phyloP scores from a whole-genome alignment of 2,888 invertebrate genomes.

The Incurvaria masculella region DNA sequence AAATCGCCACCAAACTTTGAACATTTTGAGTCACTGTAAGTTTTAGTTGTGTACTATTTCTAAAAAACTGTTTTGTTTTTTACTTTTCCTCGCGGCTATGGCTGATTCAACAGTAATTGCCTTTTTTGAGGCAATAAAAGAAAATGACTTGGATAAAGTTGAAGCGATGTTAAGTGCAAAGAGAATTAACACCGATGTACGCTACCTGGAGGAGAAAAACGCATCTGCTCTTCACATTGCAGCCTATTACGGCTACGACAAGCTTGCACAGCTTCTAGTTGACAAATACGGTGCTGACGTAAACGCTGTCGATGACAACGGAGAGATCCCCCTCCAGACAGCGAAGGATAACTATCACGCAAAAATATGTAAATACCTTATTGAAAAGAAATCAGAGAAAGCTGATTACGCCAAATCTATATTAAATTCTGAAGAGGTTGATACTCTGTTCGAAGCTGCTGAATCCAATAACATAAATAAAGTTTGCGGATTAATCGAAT shows the following conservation, averaged over 20 bases:
- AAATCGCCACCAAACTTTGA: no score
- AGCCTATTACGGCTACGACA: background rate
- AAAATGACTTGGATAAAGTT: background rate
- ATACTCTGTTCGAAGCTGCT: background rate
- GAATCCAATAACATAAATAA: background rate
- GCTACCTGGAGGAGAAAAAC: background rate
- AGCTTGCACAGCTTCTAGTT: background rate
- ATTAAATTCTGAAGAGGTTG: background rate
- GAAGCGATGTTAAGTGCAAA: background rate
- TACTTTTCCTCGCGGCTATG: no score
- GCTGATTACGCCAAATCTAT: background rate
- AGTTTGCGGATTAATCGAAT: background rate
- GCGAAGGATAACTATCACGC: background rate
- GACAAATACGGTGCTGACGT: background rate
- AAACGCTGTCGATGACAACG: background rate
- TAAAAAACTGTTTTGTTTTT: no score
- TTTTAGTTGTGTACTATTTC: no score
- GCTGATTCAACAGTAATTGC: no score
- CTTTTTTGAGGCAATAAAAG: background rate
- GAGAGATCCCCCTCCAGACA: background rate
- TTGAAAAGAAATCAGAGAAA: background rate
- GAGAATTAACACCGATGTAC: background rate
- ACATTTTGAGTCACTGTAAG: no score
- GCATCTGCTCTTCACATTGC: background rate
- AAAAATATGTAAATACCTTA: background rate